Evolutionary conservation across 2,797 vertebrate species (phyloP).

Genomic region (Pogoniulus pusillus): DNA sequence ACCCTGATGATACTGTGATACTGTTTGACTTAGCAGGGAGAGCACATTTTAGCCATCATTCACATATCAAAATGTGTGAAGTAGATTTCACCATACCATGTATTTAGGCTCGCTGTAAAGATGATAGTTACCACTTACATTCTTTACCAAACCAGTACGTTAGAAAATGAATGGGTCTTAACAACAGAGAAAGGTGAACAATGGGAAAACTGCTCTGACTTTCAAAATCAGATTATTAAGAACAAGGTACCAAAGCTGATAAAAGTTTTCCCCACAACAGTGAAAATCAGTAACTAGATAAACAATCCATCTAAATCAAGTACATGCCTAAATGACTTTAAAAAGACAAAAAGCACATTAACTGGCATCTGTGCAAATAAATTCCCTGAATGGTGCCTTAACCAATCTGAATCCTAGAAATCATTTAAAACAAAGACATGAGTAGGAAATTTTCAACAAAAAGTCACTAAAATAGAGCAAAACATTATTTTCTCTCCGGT

Average conservation of each 20-base stretch:
- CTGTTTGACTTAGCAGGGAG: background rate
- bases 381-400: background rate
- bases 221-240: background rate
- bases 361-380: background rate
- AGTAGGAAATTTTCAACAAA: background rate
- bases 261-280: background rate
- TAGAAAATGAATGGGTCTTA: background rate
- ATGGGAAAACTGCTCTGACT: background rate
- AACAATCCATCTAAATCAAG: background rate
- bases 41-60: background rate
- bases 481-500: background rate
- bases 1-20: too few relatives aligned
- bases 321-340: background rate
- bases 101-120: background rate
- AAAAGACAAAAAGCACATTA: background rate
- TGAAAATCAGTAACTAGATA: background rate
- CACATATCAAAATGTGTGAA: background rate
- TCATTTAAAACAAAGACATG: background rate
- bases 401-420: background rate
- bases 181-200: background rate
- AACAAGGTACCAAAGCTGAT: background rate
- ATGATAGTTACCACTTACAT: background rate
- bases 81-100: background rate
- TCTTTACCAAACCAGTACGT: background rate
- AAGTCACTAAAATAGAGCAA: background rate